These are phyloP conservation scores for Passerculus sandwichensis DNA, from an alignment of 2,797 vertebrate species.

Conservation along the genomic window DNA sequence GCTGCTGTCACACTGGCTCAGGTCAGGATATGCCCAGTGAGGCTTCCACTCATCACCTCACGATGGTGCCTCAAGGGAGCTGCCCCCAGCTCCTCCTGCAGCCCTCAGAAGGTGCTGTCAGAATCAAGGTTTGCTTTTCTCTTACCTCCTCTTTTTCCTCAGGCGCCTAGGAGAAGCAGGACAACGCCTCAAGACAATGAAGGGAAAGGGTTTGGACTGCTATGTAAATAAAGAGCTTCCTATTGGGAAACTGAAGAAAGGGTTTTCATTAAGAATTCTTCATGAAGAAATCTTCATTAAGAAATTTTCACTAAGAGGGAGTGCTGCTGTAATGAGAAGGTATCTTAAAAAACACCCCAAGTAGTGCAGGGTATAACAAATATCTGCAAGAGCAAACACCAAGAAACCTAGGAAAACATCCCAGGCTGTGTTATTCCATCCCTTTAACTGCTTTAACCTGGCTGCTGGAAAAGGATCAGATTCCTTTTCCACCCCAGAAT, in stretches of 20 bases:
- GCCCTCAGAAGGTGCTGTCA: background rate
- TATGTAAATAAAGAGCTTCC: background rate
- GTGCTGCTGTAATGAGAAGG: background rate
- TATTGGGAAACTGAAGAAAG: background rate
- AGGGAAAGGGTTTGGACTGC: background rate
- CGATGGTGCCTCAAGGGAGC: accelerated
- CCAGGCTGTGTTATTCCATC: background rate
- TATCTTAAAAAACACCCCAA: background rate
- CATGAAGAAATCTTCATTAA: background rate
- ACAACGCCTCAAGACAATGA: background rate
- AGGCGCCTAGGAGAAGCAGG: background rate
- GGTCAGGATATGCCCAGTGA: background rate
- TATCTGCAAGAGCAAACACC: background rate
- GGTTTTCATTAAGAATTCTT: background rate
- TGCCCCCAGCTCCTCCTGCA: background rate
- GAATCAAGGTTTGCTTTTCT: background rate
- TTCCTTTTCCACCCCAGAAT: background rate
- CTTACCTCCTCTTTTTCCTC: background rate
- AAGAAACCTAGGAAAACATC: background rate
- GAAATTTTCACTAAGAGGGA: background rate
- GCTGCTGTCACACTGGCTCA: accelerated
- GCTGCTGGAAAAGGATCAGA: background rate
- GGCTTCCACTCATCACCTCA: background rate
- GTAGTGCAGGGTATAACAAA: background rate
- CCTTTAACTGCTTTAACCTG: background rate